Evolutionary conservation across 2,797 vertebrate species (phyloP).

Genomic region (Avahi laniger): DNA sequence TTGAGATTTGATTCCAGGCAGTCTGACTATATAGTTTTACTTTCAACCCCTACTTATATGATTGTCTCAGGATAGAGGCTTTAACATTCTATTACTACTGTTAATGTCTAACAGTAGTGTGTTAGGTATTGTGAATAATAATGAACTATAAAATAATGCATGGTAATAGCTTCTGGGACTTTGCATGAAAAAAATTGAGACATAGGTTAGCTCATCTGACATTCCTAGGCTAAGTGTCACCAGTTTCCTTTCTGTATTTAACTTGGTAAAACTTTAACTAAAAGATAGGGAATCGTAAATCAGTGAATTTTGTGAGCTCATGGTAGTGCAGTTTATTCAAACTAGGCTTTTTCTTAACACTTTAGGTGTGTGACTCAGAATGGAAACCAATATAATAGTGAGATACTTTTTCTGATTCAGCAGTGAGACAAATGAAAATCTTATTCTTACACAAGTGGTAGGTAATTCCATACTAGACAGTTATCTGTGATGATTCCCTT

Average conservation of each 20-base stretch:
- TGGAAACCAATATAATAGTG: slow-evolving; percentile 10
- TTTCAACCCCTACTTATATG: not conserved
- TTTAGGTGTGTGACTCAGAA: slow-evolving; percentile 35
- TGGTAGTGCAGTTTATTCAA: not conserved
- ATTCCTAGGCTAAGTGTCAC: not conserved
- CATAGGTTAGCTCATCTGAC: not conserved
- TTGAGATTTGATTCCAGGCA: not conserved
- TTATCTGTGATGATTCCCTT: slow-evolving; percentile 47
- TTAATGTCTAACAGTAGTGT: not conserved
- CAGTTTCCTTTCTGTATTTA: slow-evolving; percentile 18
- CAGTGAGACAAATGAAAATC: slow-evolving; percentile 33
- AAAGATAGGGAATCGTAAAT: slow-evolving; percentile 27
- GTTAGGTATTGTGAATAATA: slow-evolving; percentile 9
- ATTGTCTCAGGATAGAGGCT: slow-evolving; percentile 7
- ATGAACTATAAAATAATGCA: slow-evolving; percentile 44
- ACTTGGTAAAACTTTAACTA: not conserved
- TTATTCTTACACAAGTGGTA: not conserved
- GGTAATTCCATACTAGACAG: slow-evolving; percentile 28
- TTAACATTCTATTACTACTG: not conserved
- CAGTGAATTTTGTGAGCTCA: not conserved
- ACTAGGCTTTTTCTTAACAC: slow-evolving; percentile 3
- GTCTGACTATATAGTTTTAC: not conserved
- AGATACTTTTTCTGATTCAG: slow-evolving; percentile 51
- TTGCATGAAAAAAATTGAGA: not conserved
- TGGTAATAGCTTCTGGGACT: not conserved